These are phyloP conservation scores for Papilio demoleus DNA, from an alignment of 2,888 invertebrate species.

Conservation along the genomic window DNA sequence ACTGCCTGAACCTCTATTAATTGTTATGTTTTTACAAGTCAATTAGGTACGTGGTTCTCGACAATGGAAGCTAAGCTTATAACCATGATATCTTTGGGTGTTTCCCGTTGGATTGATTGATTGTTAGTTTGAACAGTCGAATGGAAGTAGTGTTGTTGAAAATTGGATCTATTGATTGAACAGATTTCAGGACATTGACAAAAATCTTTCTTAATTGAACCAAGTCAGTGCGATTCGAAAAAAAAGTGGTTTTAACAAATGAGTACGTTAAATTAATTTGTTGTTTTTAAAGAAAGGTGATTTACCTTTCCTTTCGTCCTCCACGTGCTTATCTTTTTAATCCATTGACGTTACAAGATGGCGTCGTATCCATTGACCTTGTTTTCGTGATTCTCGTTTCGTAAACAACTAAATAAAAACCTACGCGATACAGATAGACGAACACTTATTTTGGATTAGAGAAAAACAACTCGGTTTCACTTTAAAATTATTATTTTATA, in stretches of 20 bases:
- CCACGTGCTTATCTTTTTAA: conserved; percentile 13
- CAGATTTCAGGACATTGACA: too few species aligned
- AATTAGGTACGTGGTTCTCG: too few species aligned
- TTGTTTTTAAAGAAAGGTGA: background rate
- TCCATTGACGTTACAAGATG: conserved; percentile 32
- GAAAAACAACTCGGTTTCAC: conserved; percentile 26
- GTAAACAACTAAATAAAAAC: conserved; percentile 41
- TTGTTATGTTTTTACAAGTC: too few species aligned
- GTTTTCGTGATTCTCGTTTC: conserved; percentile 36
- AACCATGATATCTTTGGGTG: too few species aligned
- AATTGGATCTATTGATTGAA: too few species aligned
- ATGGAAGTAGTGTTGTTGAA: too few species aligned
- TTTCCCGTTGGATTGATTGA: too few species aligned
- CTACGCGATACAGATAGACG: conserved; percentile 35
- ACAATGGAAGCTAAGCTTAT: too few species aligned
- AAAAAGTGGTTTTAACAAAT: background rate
- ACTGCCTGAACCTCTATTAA: too few species aligned
- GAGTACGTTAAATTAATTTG: background rate
- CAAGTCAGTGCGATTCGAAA: too few species aligned
- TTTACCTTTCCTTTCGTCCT: conserved; percentile 9
- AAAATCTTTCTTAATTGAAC: too few species aligned
- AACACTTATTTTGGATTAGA: conserved; percentile 29
- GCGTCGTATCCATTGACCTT: conserved; percentile 29
- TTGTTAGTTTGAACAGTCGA: too few species aligned
- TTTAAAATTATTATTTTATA: conserved; percentile 22